Conservation (phyloP, 2,888 invertebrate species). For the Heliconius charithonia region DNA sequence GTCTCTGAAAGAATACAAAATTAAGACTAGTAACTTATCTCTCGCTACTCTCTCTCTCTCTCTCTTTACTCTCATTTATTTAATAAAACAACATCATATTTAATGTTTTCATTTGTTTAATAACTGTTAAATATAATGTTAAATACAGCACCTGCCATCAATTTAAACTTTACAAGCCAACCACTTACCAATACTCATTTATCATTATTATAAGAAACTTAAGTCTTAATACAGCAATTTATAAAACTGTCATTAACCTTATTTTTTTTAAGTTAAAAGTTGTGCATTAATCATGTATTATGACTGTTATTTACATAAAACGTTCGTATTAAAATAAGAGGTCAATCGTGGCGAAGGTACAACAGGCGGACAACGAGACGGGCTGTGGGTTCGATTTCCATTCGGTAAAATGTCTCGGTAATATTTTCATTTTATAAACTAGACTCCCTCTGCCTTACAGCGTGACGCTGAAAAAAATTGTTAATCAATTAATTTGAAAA, state of each 20-base stretch:
- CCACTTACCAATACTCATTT: slow-evolving; percentile 3
- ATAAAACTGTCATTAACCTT: not conserved
- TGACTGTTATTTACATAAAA: not conserved
- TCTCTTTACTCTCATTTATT: too few species aligned
- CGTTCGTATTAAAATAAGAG: not conserved
- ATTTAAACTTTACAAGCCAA: slow-evolving; percentile 6
- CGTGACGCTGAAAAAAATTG: too few species aligned
- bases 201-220: slow-evolving; percentile 4
- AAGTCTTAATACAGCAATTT: not conserved
- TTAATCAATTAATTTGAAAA: too few species aligned
- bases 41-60: too few species aligned
- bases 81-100: not conserved
- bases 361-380: not conserved
- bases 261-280: too few species aligned
- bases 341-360: not conserved
- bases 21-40: too few species aligned
- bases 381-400: not conserved
- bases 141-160: not conserved
- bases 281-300: not conserved
- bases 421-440: not conserved
- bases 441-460: too few species aligned
- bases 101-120: not conserved
- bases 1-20: too few species aligned
- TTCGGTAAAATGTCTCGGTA: not conserved
- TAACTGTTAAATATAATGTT: not conserved